Evolutionary conservation across 2,113 vertebrate genomes (phyloP).

Genomic region (Vidua chalybeata): DNA sequence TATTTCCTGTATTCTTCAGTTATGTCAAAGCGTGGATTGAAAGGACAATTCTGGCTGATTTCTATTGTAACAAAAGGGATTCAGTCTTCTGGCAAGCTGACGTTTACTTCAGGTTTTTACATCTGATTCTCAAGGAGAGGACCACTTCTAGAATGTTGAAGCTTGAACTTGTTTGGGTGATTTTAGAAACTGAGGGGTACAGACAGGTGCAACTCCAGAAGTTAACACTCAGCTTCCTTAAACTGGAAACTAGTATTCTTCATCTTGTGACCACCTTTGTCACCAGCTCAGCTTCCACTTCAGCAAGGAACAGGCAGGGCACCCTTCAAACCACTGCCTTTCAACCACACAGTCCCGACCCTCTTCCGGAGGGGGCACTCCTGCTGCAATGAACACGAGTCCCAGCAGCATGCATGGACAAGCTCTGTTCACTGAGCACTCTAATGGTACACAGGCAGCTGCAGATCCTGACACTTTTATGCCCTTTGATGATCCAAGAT

Average conservation of each 20-base stretch:
- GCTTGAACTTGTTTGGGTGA: background rate
- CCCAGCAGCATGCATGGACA: background rate
- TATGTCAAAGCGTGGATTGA: background rate
- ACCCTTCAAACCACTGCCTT: background rate
- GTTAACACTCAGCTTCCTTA: background rate
- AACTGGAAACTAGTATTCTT: background rate
- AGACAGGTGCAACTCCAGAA: background rate
- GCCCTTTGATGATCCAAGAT: background rate
- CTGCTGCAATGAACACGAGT: background rate
- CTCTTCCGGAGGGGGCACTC: background rate
- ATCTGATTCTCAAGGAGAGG: background rate
- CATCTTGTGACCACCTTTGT: background rate
- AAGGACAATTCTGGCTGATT: background rate
- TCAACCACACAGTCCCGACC: accelerated
- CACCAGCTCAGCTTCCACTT: background rate
- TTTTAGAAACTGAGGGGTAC: background rate
- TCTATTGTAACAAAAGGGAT: background rate
- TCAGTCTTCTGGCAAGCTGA: background rate
- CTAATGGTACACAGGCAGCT: background rate
- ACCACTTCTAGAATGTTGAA: background rate
- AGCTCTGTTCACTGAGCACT: background rate
- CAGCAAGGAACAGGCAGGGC: background rate
- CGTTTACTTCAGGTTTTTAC: background rate
- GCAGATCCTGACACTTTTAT: background rate
- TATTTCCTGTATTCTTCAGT: background rate